These are phyloP conservation scores for Harmothoe impar DNA, from an alignment of 2,888 invertebrate species.

Conservation along the genomic window DNA sequence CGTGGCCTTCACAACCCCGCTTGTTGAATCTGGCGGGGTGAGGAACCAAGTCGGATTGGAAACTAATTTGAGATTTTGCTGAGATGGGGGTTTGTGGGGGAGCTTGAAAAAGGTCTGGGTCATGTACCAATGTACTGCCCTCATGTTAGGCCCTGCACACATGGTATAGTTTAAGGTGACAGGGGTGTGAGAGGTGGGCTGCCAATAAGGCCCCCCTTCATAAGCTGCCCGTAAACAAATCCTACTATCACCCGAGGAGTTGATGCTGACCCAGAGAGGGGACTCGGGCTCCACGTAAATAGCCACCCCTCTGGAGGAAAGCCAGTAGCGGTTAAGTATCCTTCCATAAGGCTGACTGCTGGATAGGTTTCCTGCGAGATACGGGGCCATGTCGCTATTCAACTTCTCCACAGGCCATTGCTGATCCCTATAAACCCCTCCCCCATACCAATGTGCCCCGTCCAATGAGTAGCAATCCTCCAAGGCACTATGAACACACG, in stretches of 20 bases:
- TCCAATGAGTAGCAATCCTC: conserved; percentile 43
- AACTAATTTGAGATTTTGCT: background rate
- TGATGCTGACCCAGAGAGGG: conserved; percentile 90
- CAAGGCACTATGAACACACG: conserved; percentile 25
- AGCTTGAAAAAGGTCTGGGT: conserved; percentile 26
- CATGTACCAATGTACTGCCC: conserved; percentile 54
- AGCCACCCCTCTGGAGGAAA: conserved; percentile 88
- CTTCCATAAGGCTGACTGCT: conserved; percentile 16
- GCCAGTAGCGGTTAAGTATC: conserved; percentile 84
- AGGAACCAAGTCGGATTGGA: conserved; percentile 39
- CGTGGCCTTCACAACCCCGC: background rate
- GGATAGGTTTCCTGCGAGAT: conserved; percentile 23
- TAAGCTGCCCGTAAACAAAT: conserved; percentile 26
- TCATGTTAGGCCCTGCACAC: conserved; percentile 53
- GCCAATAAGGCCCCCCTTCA: conserved; percentile 12
- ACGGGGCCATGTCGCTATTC: background rate
- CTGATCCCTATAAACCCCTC: conserved; percentile 31
- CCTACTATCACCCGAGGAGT: background rate
- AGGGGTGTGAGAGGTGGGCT: background rate
- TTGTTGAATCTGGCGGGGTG: background rate
- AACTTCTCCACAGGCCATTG: conserved; percentile 40
- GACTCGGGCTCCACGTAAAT: conserved; percentile 87
- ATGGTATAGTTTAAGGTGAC: conserved; percentile 63
- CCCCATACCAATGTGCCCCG: conserved; percentile 55
- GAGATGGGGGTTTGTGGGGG: background rate